These are phyloP conservation scores for Colletes gigas DNA, from an alignment of 1,140 invertebrate species.

Conservation along the genomic window DNA sequence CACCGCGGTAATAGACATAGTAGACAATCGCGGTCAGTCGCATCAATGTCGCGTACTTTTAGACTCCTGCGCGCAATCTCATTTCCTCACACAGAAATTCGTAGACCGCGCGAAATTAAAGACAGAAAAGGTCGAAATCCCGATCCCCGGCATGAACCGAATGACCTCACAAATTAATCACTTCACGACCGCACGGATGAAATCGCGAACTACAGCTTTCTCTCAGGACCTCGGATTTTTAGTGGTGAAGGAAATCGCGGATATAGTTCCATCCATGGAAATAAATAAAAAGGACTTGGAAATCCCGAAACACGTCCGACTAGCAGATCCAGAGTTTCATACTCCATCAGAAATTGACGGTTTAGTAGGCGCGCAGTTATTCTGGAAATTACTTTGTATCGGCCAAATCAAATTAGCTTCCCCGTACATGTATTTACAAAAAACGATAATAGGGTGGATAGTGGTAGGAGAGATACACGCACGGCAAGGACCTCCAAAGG, in stretches of 20 bases:
- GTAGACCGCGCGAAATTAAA: neutral
- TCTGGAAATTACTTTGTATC: no score
- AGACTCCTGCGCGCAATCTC: conserved; percentile 33
- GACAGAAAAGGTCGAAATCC: neutral
- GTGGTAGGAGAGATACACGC: no score
- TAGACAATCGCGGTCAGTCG: neutral
- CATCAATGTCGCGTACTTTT: conserved; percentile 22
- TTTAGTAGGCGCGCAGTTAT: no score
- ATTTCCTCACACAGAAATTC: conserved; percentile 29
- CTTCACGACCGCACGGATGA: neutral
- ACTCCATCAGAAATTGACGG: no score
- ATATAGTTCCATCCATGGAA: neutral
- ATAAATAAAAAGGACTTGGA: neutral
- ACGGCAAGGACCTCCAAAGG: no score
- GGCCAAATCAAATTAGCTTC: no score
- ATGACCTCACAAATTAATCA: neutral
- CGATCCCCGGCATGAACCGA: conserved; percentile 21
- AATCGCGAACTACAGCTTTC: conserved; percentile 22
- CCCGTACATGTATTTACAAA: no score
- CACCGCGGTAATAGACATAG: neutral
- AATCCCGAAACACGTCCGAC: conserved; percentile 21
- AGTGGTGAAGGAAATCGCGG: conserved; percentile 22
- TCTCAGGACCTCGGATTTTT: conserved; percentile 16
- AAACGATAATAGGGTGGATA: no score
- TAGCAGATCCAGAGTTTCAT: conserved; percentile 50